Base-by-base conservation (phyloP, 2,797 vertebrate genomes). In the Hippocampus kuda region DNA sequence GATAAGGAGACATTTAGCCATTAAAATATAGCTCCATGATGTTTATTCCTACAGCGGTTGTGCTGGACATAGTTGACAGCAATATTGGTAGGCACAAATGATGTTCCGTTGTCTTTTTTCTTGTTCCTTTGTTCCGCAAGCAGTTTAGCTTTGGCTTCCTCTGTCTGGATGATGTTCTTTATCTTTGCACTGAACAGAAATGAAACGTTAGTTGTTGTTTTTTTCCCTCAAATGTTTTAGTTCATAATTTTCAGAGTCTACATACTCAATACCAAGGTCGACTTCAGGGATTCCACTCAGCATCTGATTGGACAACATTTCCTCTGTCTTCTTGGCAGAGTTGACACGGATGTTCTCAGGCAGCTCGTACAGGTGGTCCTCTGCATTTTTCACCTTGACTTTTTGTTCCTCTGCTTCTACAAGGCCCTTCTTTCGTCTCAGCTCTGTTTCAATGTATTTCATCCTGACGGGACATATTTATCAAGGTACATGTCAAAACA, bases 291-390 rank as follows among this genome's bases (percentile, higher is more conserved):
- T 99, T 61, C 97, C 97, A 0, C 96, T 98, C 70, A 99, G 90
- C 97, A 98, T 99, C 89, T 99, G 97, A 89, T 99, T 99, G 84
- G 97, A 98, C 56, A 99, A 88, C 96, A 99, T 98, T 85, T 99
- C 96, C 79, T 99, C 97, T 0, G 97, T 99, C 88, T 97, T 98
- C 89, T 98, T 96, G 54, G 97, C 97, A 0, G 97, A 99, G 46
- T 93, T 96, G 66, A 99, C 94, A 0, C 92, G 87, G 81, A 98
- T 98, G 81, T 86, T 99, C 70, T 99, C 97, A 0, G 97, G 97
- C 15, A 99, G 90, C 75, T 99, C 96, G 0, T 99, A 98, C 44
- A 99, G 89, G 44, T 92, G 94, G 77, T 98, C 97, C 77, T 99
- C 97, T 0, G 97, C 94, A 2, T 95, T 96, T 86, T 96, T 97